Percentiles rank a stretch among this genome's conserved stretches.
Evolutionary conservation across 2,888 invertebrate species (phyloP).

Genomic region (Ganaspis brasiliensis): DNA sequence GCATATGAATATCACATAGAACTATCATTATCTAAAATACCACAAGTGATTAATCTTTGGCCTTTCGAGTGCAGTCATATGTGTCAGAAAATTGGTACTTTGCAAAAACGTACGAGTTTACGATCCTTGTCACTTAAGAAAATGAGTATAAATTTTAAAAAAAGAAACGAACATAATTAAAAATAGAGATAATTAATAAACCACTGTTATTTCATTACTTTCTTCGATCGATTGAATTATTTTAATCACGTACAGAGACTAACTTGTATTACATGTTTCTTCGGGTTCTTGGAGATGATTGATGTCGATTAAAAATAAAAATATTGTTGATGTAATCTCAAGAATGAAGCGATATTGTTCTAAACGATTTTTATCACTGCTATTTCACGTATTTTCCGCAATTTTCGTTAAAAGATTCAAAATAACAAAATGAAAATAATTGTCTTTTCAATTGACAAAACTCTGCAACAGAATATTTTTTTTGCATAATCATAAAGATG

Average conservation of each 20-base stretch:
- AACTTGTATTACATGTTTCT: neutral
- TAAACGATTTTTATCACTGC: too few species aligned
- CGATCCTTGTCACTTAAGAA: conserved; percentile 4
- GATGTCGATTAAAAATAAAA: neutral
- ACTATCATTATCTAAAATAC: conserved; percentile 70
- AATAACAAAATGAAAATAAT: too few species aligned
- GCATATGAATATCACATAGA: conserved; percentile 62
- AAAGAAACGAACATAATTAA: neutral
- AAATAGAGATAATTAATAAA: too few species aligned
- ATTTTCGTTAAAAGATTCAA: too few species aligned
- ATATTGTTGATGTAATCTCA: neutral
- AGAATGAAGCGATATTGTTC: conserved; percentile 1
- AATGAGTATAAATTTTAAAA: neutral
- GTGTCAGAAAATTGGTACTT: conserved; percentile 33
- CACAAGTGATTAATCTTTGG: conserved; percentile 67
- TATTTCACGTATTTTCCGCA: too few species aligned
- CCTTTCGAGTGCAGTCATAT: conserved; percentile 60
- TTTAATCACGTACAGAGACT: neutral
- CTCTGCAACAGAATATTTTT: too few species aligned
- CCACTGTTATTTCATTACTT: too few species aligned
- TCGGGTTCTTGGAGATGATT: neutral
- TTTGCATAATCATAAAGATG: too few species aligned
- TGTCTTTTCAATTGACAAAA: too few species aligned
- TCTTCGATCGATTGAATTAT: too few species aligned
- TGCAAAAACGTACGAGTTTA: conserved; percentile 11